phyloP scores from a whole-genome alignment of 2,113 vertebrate genomes.

The Vidua macroura region DNA sequence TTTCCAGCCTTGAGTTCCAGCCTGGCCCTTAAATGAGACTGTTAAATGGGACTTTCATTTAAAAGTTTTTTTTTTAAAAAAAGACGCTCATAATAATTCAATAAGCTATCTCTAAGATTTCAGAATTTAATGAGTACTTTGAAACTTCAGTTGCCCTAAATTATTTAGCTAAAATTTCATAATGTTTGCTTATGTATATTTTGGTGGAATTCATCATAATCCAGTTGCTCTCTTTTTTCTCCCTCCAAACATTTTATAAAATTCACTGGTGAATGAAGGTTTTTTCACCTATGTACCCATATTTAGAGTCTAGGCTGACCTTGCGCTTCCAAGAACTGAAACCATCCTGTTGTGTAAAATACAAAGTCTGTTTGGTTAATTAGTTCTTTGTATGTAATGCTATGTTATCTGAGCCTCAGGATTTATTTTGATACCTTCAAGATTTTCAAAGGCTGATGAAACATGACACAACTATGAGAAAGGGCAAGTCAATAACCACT shows the following conservation, averaged over 20 bases:
- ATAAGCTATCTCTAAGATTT: neutral
- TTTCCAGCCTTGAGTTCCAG: neutral
- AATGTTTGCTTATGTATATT: neutral
- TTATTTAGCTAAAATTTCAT: neutral
- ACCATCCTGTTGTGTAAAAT: neutral
- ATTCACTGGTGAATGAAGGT: neutral
- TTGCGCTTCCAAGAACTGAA: neutral
- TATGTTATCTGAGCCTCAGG: neutral
- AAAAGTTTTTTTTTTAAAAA: neutral
- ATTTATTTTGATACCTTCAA: slow-evolving; percentile 1
- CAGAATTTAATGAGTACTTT: neutral
- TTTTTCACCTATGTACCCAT: neutral
- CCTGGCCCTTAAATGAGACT: neutral
- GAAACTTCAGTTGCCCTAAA: neutral
- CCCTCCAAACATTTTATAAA: neutral
- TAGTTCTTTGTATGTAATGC: neutral
- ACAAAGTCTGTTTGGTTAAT: neutral
- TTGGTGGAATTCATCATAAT: neutral
- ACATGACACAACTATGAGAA: neutral
- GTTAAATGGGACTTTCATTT: neutral
- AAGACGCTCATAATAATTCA: neutral
- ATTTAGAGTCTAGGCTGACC: neutral
- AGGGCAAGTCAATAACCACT: neutral
- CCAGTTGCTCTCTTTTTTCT: neutral
- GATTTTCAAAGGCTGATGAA: slow-evolving; percentile 10